These are phyloP conservation scores for Sakesphorus luctuosus DNA, from an alignment of 2,113 vertebrate genomes.

Conservation along the genomic window DNA sequence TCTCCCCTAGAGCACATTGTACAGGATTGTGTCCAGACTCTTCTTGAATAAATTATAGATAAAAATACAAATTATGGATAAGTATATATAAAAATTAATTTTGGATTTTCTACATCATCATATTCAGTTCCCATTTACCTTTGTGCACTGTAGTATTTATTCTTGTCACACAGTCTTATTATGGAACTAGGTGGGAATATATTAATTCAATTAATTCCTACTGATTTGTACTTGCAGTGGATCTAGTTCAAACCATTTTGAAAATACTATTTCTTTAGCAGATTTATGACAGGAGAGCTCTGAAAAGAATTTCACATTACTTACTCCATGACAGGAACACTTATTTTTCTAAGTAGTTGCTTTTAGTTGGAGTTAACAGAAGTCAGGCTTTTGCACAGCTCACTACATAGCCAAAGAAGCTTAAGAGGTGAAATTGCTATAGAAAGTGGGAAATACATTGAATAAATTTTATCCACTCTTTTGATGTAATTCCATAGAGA, in stretches of 20 bases:
- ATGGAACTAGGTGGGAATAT: background rate
- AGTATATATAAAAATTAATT: background rate
- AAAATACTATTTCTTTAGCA: background rate
- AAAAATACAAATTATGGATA: background rate
- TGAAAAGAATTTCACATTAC: background rate
- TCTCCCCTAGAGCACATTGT: background rate
- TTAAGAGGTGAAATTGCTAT: background rate
- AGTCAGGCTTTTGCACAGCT: background rate
- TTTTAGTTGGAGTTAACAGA: background rate
- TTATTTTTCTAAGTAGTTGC: background rate
- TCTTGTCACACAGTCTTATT: background rate
- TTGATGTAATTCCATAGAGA: background rate
- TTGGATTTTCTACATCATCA: background rate
- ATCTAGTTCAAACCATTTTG: background rate
- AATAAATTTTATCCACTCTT: background rate
- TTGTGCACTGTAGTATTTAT: background rate
- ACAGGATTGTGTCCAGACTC: background rate
- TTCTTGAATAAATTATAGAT: background rate
- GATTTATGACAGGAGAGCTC: background rate
- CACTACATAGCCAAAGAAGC: background rate
- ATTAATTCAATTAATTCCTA: background rate
- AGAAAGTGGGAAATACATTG: background rate
- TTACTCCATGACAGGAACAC: background rate
- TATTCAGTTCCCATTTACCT: background rate
- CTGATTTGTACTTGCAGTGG: background rate